A percentile compares a stretch with the other conserved stretches of the same genome.
Conservation (phyloP, 2,113 vertebrate genomes). For the Motacilla alba region DNA sequence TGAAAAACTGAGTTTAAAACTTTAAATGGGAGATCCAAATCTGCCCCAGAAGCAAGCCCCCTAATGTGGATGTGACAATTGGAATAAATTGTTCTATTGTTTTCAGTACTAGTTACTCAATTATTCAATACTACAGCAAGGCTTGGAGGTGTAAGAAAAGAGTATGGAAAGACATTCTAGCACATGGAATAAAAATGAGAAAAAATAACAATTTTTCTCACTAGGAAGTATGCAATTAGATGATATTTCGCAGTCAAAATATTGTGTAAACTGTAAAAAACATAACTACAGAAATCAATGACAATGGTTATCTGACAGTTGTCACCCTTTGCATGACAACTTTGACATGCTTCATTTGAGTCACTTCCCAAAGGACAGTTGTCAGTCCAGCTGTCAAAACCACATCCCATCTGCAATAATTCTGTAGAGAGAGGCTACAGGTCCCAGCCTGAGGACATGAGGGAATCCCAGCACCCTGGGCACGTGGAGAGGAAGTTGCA, state of each 20-base stretch:
- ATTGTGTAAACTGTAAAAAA: not conserved
- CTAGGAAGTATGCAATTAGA: not conserved
- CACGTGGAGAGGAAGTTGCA: rapidly evolving
- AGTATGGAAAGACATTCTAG: not conserved
- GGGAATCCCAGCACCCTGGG: not conserved
- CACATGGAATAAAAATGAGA: not conserved
- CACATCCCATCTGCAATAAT: not conserved
- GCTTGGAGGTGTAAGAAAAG: not conserved
- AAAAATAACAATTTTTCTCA: not conserved
- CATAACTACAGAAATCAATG: not conserved
- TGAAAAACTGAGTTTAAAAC: not conserved
- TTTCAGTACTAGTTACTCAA: not conserved
- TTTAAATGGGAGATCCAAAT: not conserved
- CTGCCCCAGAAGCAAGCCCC: not conserved
- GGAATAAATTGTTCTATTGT: not conserved
- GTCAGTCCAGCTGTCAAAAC: not conserved
- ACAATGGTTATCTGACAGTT: not conserved
- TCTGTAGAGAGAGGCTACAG: not conserved
- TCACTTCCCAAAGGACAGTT: not conserved
- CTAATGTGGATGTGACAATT: not conserved
- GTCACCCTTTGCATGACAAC: not conserved
- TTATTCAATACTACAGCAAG: not conserved
- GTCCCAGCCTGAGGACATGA: not conserved
- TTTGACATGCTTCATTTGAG: not conserved
- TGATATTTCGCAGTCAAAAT: not conserved